A percentile compares a stretch with the other conserved stretches of the same genome.
Conservation (phyloP, 2,797 vertebrate species). For the Sparus aurata region DNA sequence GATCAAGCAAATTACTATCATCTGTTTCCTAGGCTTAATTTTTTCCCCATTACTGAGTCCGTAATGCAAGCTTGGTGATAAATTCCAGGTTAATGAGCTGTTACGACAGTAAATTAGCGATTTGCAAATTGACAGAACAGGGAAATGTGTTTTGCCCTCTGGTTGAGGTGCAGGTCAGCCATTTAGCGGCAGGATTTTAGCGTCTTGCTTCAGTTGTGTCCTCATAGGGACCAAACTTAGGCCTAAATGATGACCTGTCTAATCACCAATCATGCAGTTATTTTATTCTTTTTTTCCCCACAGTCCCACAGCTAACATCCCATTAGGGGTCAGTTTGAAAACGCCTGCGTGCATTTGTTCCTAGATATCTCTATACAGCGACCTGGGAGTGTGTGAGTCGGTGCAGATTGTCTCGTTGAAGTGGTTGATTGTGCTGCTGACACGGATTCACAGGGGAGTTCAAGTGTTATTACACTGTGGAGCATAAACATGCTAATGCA, state of each 20-base stretch:
- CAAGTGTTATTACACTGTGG: slow-evolving; percentile 31
- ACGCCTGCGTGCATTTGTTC: not conserved
- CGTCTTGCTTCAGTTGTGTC: slow-evolving; percentile 9
- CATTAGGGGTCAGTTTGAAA: not conserved
- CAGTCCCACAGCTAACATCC: not conserved
- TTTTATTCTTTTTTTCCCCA: not conserved
- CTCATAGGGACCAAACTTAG: not conserved
- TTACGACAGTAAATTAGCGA: slow-evolving; percentile 38
- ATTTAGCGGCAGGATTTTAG: slow-evolving; percentile 5
- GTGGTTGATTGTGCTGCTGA: slow-evolving; percentile 33
- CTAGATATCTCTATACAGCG: not conserved
- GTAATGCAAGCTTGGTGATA: slow-evolving; percentile 43
- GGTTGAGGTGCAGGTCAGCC: slow-evolving; percentile 35
- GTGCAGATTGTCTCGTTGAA: slow-evolving; percentile 32
- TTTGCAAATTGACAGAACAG: slow-evolving; percentile 32
- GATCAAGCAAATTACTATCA: slow-evolving; percentile 30
- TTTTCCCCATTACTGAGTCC: slow-evolving; percentile 16
- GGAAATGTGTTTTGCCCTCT: slow-evolving; percentile 23
- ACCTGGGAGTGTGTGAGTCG: not conserved
- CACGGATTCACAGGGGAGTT: slow-evolving; percentile 40
- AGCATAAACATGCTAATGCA: slow-evolving; percentile 22
- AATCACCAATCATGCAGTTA: not conserved
- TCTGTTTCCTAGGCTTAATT: slow-evolving; percentile 41
- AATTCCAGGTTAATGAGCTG: slow-evolving; percentile 55
- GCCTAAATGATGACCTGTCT: slow-evolving; percentile 11